Base-by-base conservation (phyloP, 2,113 vertebrate species). In the Vidua chalybeata region DNA sequence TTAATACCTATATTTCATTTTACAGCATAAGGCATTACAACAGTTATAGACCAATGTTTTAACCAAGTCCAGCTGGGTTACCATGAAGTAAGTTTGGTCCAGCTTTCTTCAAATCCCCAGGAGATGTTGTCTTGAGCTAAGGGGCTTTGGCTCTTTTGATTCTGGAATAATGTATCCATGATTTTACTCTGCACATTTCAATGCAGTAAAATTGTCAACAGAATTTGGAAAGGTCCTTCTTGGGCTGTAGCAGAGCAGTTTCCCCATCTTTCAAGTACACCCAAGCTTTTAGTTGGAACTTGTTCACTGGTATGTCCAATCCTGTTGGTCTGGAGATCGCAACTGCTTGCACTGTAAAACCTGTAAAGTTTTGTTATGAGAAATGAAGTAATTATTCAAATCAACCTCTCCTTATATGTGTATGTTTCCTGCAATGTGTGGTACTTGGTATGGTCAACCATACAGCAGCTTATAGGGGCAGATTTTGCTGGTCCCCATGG, bases 261-360 rank as follows among this genome's bases (percentile, higher is more conserved):
- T 26, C 18, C 48, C 23, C 46, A 41, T 28, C 28, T 77, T 39
- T 51, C 46, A 51, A 51, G 46, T 33, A 33, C 22, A 77, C 37
- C 24, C 14, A 28, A n/a, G 14, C 18, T 78, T 30, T 10, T 51
- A 17, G 4, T 13, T 39, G 35, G 35, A 62, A 49, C 28, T 49
- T 37, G 19, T 31, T 31, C 72, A 46, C 48, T 35, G 24, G 18
- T 54, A 5, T 64, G 31, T 54, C 31, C 39, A 54, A 1, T 30
- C 31, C 15, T 12, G 8, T 66, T 21, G 15, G 39, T 52, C 49
- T 79, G 31, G 11, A 66, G 26, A 64, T 45, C 31, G 6, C 15
- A 10, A n/a, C 37, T 54, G 11, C 19, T 45, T 2, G 0, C 2
- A 0, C 19, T 28, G 15, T 7, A 54, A 43, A 23, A 43, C 31